Evolutionary conservation across 2,797 vertebrate species (phyloP).

Genomic region (Streptopelia turtur): DNA sequence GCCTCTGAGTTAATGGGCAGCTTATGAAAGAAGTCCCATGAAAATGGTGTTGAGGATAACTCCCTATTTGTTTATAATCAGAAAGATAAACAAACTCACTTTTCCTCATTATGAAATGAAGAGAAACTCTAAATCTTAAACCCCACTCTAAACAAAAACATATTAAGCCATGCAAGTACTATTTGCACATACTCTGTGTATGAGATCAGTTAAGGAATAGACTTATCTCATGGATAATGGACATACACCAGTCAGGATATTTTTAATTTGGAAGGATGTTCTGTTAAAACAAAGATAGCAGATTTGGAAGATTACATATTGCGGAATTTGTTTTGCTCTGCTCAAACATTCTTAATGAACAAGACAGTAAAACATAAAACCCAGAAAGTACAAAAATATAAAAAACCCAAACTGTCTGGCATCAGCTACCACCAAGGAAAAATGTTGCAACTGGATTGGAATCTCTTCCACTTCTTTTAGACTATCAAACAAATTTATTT

Average conservation of each 20-base stretch:
- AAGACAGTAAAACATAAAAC: neutral
- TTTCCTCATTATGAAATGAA: neutral
- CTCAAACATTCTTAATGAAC: neutral
- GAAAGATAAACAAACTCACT: neutral
- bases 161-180: neutral
- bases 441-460: neutral
- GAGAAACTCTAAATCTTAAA: neutral
- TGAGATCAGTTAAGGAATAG: slow-evolving; percentile 5
- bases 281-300: slow-evolving; percentile 46
- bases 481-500: neutral
- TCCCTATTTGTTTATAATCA: neutral
- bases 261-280: slow-evolving; percentile 33
- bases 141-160: neutral
- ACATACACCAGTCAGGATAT: slow-evolving; percentile 9
- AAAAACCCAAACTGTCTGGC: neutral
- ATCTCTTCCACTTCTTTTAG: neutral
- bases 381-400: neutral
- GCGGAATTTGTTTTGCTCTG: neutral
- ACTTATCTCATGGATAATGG: neutral
- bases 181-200: neutral
- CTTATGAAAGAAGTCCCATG: neutral
- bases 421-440: neutral
- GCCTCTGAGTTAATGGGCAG: neutral
- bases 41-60: neutral
- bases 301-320: neutral